phyloP scores from a whole-genome alignment of 2,797 vertebrate species.

The Acanthurus tractus region DNA sequence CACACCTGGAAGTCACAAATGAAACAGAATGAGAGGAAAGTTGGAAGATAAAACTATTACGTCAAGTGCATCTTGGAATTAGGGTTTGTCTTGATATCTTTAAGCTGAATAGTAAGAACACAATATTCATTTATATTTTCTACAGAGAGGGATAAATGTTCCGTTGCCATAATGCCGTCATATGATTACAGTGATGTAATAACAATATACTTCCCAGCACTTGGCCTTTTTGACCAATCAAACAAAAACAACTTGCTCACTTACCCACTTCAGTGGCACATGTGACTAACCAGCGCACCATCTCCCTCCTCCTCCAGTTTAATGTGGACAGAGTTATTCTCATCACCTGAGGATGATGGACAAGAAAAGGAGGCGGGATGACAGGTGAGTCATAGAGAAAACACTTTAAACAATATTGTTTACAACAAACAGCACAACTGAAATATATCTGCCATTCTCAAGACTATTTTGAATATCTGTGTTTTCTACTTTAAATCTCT shows the following conservation, averaged over 20 bases:
- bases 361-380: not conserved
- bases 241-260: constrained; percentile 41
- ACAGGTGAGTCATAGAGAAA: constrained; percentile 6
- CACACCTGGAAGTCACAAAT: constrained; percentile 81
- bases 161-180: no score
- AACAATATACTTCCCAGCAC: not conserved
- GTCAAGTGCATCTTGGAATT: not conserved
- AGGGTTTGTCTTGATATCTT: no score
- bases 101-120: no score
- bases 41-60: not conserved
- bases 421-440: constrained; percentile 69
- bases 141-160: no score
- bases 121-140: no score
- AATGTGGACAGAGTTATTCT: constrained; percentile 95
- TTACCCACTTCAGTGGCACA: constrained; percentile 96
- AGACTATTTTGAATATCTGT: not conserved
- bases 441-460: not conserved
- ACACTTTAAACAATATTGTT: not conserved
- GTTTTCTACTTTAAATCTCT: not conserved
- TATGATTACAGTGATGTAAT: no score
- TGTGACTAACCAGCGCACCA: constrained; percentile 96
- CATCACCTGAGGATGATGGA: constrained; percentile 88
- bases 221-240: no score
- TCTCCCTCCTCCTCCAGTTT: constrained; percentile 95
- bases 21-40: not conserved